These are phyloP conservation scores for Daboia siamensis DNA, from an alignment of 2,113 vertebrate genomes.

Conservation along the genomic window DNA sequence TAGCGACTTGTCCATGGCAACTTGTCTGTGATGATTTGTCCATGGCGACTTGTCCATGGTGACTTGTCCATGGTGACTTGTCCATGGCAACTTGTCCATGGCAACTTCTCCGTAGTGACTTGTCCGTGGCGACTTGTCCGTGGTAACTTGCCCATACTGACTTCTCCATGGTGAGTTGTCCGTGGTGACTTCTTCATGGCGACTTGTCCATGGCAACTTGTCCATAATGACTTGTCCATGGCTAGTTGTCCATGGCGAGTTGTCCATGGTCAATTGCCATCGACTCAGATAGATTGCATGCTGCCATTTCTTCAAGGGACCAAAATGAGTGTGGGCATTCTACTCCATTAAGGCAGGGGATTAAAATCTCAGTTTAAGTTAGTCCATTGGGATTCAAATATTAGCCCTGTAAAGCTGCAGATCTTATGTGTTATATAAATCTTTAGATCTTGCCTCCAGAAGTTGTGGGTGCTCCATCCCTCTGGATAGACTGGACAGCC, in stretches of 20 bases:
- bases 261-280: neutral
- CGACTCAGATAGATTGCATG: neutral
- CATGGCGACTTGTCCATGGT: rapidly evolving
- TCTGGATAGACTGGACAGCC: neutral
- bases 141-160: too few species aligned
- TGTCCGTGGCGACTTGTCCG: too few species aligned
- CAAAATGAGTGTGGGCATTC: neutral
- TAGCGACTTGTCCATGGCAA: too few species aligned
- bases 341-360: neutral
- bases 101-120: too few species aligned
- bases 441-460: neutral
- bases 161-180: too few species aligned
- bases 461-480: too few species aligned
- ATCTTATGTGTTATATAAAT: neutral
- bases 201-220: too few species aligned
- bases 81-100: too few species aligned
- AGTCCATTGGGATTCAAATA: neutral
- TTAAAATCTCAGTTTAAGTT: neutral
- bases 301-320: neutral
- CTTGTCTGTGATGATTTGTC: too few species aligned
- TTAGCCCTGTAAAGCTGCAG: neutral
- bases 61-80: rapidly evolving
- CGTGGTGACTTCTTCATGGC: too few species aligned
- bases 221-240: too few species aligned
- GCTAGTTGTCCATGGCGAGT: too few species aligned